Conservation (phyloP, 2,888 invertebrate genomes). For the Megaustenia siamemsis region DNA sequence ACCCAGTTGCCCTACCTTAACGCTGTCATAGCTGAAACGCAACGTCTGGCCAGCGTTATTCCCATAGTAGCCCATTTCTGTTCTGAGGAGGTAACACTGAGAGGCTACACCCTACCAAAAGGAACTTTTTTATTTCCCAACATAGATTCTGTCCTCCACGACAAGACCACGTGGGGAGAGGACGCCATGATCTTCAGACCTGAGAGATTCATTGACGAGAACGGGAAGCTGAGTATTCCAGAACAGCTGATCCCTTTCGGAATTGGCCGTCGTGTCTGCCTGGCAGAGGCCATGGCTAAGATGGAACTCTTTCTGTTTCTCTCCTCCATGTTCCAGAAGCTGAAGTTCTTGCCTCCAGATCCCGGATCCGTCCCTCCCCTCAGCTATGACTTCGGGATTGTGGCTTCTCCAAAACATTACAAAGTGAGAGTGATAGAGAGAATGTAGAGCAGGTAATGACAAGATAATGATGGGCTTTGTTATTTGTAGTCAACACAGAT, state of each 20-base stretch:
- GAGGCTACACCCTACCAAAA: slow-evolving; percentile 67
- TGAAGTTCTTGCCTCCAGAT: background rate
- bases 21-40: slow-evolving; percentile 70
- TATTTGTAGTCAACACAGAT: too few relatives aligned
- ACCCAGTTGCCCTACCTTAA: slow-evolving; percentile 62
- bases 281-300: slow-evolving; percentile 1
- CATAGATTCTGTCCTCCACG: slow-evolving; percentile 59
- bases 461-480: too few relatives aligned
- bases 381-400: too few relatives aligned
- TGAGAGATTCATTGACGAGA: slow-evolving; percentile 59
- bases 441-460: too few relatives aligned
- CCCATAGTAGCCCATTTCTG: slow-evolving; percentile 57
- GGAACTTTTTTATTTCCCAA: slow-evolving; percentile 59
- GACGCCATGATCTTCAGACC: slow-evolving; percentile 49
- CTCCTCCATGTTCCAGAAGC: slow-evolving; percentile 16
- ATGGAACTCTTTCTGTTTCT: slow-evolving; percentile 14
- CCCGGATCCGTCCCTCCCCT: background rate
- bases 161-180: slow-evolving; percentile 51
- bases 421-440: too few relatives aligned
- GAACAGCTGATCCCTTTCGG: slow-evolving; percentile 27
- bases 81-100: slow-evolving; percentile 61
- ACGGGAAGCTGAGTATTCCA: slow-evolving; percentile 45
- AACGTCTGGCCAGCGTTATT: slow-evolving; percentile 64
- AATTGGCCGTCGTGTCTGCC: slow-evolving; percentile 20
- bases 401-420: too few relatives aligned